Base-by-base conservation (phyloP, 2,888 invertebrate genomes). In the Andrena dorsata region DNA sequence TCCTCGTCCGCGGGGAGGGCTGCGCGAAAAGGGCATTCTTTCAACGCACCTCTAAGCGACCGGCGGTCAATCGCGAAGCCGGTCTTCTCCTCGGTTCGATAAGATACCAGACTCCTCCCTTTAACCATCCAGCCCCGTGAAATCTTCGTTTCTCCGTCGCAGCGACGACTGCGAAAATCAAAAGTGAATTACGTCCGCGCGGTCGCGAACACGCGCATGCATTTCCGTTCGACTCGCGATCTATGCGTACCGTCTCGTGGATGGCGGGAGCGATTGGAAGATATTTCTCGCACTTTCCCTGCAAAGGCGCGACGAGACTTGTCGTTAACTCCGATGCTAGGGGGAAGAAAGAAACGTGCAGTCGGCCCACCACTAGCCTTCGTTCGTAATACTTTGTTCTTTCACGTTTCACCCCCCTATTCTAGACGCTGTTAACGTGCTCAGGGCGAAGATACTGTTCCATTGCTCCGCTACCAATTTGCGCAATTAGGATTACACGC, bases 1-100 rank as follows among this genome's bases (percentile, higher is more conserved):
- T 51, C 41, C 47, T 56, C 53, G 32, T 2, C 3, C 41, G 16
- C 41, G 77, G 76, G 61, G 51, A 41, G 58, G 41, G 41, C 68
- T 79, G 63, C 64, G 71, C 76, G 41, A 16, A 41, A 41, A 80
- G 86, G 86, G 84, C 86, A 86, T 86, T 86, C 72, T 77, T 84
- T 84, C 72, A 78, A 76, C 76, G 72, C 83, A 76, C 80, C 84
- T 78, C 75, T 56, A 75, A 53, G 16, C 61, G 20, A 47, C 75
- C 30, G 51, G 69, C 23, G 35, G 23, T 28, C 41, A 32, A 32
- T 65, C 64, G 41, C 20, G 64, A 20, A 28, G 35, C 74, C 41
- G 41, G 41, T 41, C 41, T 16, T 41, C 41, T 63, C 66, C 35
- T 72, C 70, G 65, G 26, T 66, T 77, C 71, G 70, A 77, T 13